These are phyloP conservation scores for Urosaurus nigricauda DNA, from an alignment of 2,797 vertebrate species.

Conservation along the genomic window DNA sequence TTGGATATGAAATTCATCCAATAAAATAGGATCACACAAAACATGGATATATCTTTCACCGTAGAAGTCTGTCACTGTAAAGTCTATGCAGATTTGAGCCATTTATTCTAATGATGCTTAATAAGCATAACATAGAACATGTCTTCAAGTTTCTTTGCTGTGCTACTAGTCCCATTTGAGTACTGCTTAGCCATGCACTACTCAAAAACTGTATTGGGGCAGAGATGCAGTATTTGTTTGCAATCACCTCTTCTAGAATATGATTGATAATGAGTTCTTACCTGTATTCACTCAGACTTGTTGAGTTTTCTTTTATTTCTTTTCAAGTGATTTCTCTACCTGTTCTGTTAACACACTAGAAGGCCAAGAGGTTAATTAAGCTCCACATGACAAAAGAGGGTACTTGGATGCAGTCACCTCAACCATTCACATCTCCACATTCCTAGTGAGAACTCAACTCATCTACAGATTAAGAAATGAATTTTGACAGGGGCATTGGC, in stretches of 20 bases:
- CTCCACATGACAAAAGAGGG: neutral
- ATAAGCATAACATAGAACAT: neutral
- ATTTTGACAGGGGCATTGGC: neutral
- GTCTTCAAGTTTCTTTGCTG: neutral
- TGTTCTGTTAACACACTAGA: neutral
- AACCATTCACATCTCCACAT: too few relatives aligned
- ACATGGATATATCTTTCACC: neutral
- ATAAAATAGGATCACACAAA: neutral
- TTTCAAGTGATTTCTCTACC: neutral
- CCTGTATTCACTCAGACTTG: too few relatives aligned
- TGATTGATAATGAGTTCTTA: neutral
- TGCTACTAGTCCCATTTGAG: neutral
- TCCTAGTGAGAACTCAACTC: neutral
- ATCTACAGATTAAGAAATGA: neutral
- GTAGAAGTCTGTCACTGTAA: too few relatives aligned
- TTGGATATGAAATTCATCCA: neutral
- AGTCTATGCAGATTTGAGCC: neutral
- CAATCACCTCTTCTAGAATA: neutral
- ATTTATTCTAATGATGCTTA: neutral
- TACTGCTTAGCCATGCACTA: neutral
- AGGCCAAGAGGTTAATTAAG: neutral
- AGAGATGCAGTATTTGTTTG: neutral
- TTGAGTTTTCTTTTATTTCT: neutral
- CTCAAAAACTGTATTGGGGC: neutral
- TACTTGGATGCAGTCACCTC: neutral